Evolutionary conservation across 2,888 invertebrate species (phyloP), one percentile per base, ranked within the genome.

Genomic region (Nymphalis urticae): DNA sequence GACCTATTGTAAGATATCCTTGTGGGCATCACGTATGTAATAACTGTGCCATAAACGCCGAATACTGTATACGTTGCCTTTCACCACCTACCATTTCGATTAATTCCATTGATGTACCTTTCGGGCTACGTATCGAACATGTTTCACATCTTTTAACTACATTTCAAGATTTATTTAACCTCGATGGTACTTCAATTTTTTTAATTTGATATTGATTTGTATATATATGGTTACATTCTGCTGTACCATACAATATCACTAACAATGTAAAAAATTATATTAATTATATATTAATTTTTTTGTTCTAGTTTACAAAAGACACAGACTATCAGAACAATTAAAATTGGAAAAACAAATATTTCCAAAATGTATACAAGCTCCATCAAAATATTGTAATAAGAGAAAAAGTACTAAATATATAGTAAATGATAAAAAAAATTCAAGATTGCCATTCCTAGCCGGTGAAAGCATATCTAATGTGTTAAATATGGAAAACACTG

Each of bases 331-430:
- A 63, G 88, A 90, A 68, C 83, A 86, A 69, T 75, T 87, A 60
- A 88, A 84, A 79, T 73, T 84, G 60, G 92, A 92, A 80, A 90
- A 85, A 75, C 81, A 88, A 72, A 6, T 91, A n/a, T 92, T 92
- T 71, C 91, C 92, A 68, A 77, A 86, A 76, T 89, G 89, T 72
- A 90, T 92, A 73, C 90, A 92, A 82, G 92, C 89, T 70, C 85
- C 86, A 59, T 66, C 73, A 27, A 90, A 87, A 75, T 92, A 92
- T 79, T 82, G 69, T 69, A 92, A 92, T 75, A 91, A 87, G 78
- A 85, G 85, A 66, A 91, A 85, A 80, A 85, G 82, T 73, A 72
- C 73, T n/a, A 77, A 73, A 59, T 36, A 27, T 54, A 76, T 71
- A 5, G 27, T 50, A 73, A 73, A 68, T 76, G 62, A 70, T 63